A percentile compares a stretch with the other conserved stretches of the same genome.
Evolutionary conservation across 2,797 vertebrate genomes (phyloP).

Genomic region (Sebastes minor): DNA sequence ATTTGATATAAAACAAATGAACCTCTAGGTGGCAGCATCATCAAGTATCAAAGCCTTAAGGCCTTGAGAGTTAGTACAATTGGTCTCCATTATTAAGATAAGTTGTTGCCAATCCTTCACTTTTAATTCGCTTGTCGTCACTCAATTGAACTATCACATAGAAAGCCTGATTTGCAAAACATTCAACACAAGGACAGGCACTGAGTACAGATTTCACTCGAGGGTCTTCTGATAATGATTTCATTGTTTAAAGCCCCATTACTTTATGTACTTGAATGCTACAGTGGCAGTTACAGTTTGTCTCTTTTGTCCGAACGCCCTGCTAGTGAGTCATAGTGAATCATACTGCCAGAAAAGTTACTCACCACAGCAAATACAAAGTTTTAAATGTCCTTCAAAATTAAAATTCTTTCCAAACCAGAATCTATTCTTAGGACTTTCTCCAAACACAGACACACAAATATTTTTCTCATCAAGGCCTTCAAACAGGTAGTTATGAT

Average conservation of each 20-base stretch:
- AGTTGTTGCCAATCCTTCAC: neutral
- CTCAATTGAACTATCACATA: neutral
- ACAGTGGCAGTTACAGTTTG: neutral
- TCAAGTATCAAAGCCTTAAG: neutral
- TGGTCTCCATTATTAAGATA: neutral
- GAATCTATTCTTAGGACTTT: neutral
- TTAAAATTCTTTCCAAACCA: neutral
- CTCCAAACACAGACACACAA: neutral
- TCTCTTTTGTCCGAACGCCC: neutral
- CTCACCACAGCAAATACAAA: neutral
- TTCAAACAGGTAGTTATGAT: neutral
- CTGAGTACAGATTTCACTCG: neutral
- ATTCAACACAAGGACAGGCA: neutral
- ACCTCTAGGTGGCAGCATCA: conserved; percentile 16
- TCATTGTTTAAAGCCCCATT: no score
- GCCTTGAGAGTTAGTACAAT: neutral
- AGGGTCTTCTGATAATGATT: neutral
- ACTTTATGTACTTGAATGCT: neutral
- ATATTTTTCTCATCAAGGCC: neutral
- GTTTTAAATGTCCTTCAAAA: neutral
- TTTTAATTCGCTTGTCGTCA: neutral
- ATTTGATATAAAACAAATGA: neutral
- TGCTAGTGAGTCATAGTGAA: neutral
- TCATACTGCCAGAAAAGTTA: neutral
- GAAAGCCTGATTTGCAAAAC: neutral